Evolutionary conservation across 1,140 invertebrate genomes (phyloP).

Genomic region (Andrena cerasifolii): DNA sequence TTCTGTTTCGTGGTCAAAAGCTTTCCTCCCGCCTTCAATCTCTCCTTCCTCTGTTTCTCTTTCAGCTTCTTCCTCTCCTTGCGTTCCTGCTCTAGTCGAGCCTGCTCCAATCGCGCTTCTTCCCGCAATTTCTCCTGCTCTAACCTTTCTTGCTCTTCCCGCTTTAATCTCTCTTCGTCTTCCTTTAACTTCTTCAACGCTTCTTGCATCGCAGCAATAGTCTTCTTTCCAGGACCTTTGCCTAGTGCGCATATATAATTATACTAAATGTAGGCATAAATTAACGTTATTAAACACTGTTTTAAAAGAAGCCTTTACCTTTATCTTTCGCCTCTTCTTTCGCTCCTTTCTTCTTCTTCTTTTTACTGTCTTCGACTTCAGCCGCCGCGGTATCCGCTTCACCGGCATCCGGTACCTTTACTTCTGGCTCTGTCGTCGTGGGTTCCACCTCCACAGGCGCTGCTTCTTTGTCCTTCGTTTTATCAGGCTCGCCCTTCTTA

Average conservation of each 20-base stretch:
- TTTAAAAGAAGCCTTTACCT: constrained; percentile 23
- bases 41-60: constrained; percentile 96
- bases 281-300: constrained; percentile 27
- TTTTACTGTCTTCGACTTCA: constrained; percentile 85
- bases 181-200: constrained; percentile 91
- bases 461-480: constrained; percentile 69
- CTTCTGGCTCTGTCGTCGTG: constrained; percentile 78
- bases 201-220: constrained; percentile 94
- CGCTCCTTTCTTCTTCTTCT: constrained; percentile 83
- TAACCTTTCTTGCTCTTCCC: constrained; percentile 92
- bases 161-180: constrained; percentile 91
- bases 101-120: constrained; percentile 87
- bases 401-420: constrained; percentile 73
- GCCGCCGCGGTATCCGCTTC: constrained; percentile 85
- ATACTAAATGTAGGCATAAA: constrained; percentile 43
- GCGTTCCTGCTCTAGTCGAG: constrained; percentile 91
- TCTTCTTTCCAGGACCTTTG: constrained; percentile 89
- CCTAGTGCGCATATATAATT: constrained; percentile 61
- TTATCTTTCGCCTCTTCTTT: constrained; percentile 80
- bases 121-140: constrained; percentile 89
- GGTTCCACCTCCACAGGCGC: constrained; percentile 76
- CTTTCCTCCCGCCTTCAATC: constrained; percentile 97
- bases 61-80: constrained; percentile 97
- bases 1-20: constrained; percentile 96
- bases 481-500: constrained; percentile 68